phyloP scores from a whole-genome alignment of 2,888 invertebrate genomes.

The Abscondita cerata region DNA sequence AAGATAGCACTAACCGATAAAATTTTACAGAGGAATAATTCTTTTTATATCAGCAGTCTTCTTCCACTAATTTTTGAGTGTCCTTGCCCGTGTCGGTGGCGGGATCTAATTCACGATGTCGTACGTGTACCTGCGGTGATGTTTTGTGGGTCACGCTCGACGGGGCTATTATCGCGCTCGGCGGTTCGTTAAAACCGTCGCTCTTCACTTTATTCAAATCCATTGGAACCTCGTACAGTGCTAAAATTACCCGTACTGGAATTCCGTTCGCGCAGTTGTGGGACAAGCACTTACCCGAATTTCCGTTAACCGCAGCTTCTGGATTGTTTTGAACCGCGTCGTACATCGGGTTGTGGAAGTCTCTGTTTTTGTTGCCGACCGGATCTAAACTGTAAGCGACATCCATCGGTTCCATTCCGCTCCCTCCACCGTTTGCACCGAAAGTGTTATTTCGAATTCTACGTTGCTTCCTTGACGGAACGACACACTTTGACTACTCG shows the following conservation, averaged over 20 bases:
- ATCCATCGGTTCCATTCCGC: constrained; percentile 70
- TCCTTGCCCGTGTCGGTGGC: constrained; percentile 89
- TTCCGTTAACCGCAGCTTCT: constrained; percentile 67
- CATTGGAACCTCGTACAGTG: constrained; percentile 83
- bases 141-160: constrained; percentile 82
- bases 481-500: constrained; percentile 89
- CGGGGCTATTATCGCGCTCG: constrained; percentile 80
- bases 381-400: constrained; percentile 83
- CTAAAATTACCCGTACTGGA: constrained; percentile 55
- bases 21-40: constrained; percentile 46
- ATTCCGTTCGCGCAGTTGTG: neutral
- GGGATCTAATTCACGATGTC: constrained; percentile 84
- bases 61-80: constrained; percentile 88
- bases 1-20: constrained; percentile 48
- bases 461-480: constrained; percentile 94
- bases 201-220: constrained; percentile 70
- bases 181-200: constrained; percentile 64
- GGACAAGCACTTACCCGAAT: constrained; percentile 57
- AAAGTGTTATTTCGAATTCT: constrained; percentile 76
- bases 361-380: constrained; percentile 79
- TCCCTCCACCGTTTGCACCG: constrained; percentile 61
- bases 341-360: constrained; percentile 98
- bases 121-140: constrained; percentile 74
- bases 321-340: constrained; percentile 79
- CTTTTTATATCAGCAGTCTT: constrained; percentile 72